These are phyloP conservation scores for Pedicia rivosa DNA, from an alignment of 2,888 invertebrate genomes.

Conservation along the genomic window DNA sequence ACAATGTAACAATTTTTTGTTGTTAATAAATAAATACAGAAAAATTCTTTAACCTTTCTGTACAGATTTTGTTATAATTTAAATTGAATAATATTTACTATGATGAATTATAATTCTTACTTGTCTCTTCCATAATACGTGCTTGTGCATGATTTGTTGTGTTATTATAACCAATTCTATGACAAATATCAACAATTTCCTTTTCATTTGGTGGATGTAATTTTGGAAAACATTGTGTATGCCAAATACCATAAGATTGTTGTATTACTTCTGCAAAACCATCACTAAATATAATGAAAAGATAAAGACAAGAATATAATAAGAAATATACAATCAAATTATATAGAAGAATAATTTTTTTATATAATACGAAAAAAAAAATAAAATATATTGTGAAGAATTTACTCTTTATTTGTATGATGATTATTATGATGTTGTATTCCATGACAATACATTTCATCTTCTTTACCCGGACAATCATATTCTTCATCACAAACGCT, in stretches of 20 bases:
- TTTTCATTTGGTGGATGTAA: constrained; percentile 33
- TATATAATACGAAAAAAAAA: too few species aligned
- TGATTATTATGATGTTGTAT: constrained; percentile 28
- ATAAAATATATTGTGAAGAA: constrained; percentile 12
- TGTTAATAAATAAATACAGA: too few species aligned
- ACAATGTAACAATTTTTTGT: too few species aligned
- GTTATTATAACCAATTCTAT: constrained; percentile 40
- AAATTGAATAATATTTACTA: too few species aligned
- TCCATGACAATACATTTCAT: constrained; percentile 48
- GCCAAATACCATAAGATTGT: constrained; percentile 52
- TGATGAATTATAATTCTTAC: too few species aligned
- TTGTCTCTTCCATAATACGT: too few species aligned
- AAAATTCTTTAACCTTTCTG: too few species aligned
- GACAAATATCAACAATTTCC: constrained; percentile 39
- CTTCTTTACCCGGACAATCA: constrained; percentile 60
- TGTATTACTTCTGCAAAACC: constrained; percentile 50
- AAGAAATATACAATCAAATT: too few species aligned
- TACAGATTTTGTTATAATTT: too few species aligned
- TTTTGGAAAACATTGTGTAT: constrained; percentile 48
- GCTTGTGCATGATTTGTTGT: too few species aligned
- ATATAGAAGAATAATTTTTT: too few species aligned
- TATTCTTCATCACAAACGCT: constrained; percentile 58
- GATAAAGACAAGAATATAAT: constrained; percentile 3
- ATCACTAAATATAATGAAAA: constrained; percentile 25
- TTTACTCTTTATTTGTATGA: constrained; percentile 20